These are phyloP conservation scores for Pharmacophagus antenor DNA, from an alignment of 2,888 invertebrate genomes.

Conservation along the genomic window DNA sequence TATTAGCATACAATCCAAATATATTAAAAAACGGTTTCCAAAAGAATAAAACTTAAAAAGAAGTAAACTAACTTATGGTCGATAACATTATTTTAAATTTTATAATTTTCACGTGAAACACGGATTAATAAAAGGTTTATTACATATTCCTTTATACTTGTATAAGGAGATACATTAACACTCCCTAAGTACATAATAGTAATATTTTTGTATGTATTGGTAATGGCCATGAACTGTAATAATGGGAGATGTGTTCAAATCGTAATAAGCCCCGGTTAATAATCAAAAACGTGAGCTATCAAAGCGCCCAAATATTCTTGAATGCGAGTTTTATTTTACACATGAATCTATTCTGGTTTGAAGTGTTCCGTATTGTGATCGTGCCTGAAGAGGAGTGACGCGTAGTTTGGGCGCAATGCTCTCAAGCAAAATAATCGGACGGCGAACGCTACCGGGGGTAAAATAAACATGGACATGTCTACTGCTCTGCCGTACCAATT, in stretches of 20 bases:
- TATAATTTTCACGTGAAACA: too few relatives aligned
- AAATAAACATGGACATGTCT: slow-evolving; percentile 57
- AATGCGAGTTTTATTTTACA: slow-evolving; percentile 34
- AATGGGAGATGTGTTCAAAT: neutral
- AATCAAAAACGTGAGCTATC: slow-evolving; percentile 20
- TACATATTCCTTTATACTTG: too few relatives aligned
- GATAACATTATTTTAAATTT: too few relatives aligned
- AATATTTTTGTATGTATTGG: neutral
- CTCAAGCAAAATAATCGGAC: slow-evolving; percentile 53
- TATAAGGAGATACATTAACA: too few relatives aligned
- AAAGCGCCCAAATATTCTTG: slow-evolving; percentile 33
- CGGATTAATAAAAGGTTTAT: too few relatives aligned
- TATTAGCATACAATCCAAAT: too few relatives aligned
- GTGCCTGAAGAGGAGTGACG: slow-evolving; percentile 51
- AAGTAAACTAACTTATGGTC: too few relatives aligned
- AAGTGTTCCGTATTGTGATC: slow-evolving; percentile 62
- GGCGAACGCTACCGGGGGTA: slow-evolving; percentile 48
- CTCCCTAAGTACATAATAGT: too few relatives aligned
- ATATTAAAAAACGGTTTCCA: too few relatives aligned
- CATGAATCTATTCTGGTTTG: slow-evolving; percentile 45
- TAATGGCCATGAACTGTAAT: slow-evolving; percentile 3
- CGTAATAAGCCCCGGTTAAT: neutral
- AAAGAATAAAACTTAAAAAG: too few relatives aligned
- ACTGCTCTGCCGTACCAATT: slow-evolving; percentile 39
- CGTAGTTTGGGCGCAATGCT: slow-evolving; percentile 50